Percentiles rank a stretch among this genome's conserved stretches.
Conservation (phyloP, 2,888 invertebrate species). For the Orthosia incerta region DNA sequence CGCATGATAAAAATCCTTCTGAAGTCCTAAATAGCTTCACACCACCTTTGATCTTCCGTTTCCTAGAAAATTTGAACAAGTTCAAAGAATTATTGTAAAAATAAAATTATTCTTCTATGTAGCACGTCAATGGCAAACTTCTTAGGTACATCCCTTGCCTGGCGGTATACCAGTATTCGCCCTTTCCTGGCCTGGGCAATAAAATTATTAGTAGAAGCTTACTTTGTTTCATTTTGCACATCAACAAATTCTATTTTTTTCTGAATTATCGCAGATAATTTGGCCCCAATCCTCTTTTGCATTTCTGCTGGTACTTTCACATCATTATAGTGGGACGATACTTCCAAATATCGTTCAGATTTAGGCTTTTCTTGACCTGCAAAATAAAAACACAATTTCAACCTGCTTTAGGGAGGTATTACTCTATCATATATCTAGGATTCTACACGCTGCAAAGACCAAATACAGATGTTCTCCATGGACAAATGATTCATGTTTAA, state of each 20-base stretch:
- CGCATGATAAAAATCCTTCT: conserved; percentile 80
- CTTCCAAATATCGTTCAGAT: conserved; percentile 84
- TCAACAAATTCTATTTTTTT: conserved; percentile 85
- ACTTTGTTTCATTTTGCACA: conserved; percentile 74
- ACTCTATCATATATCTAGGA: no score
- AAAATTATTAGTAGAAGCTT: conserved; percentile 52
- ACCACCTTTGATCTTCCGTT: conserved; percentile 84
- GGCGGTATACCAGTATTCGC: no score
- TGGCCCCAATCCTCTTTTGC: conserved; percentile 88
- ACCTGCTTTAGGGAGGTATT: no score
- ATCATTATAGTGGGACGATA: conserved; percentile 89
- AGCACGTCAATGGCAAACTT: no score
- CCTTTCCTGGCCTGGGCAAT: no score
- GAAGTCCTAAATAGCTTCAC: conserved; percentile 88
- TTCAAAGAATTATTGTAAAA: no score
- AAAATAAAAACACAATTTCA: conserved; percentile 13
- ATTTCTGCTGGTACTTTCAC: conserved; percentile 89
- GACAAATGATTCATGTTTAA: no score
- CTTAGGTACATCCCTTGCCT: no score
- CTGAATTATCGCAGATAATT: conserved; percentile 87
- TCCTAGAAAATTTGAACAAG: conserved; percentile 73
- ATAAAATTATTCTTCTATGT: no score
- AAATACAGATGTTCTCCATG: no score
- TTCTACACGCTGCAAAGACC: no score
- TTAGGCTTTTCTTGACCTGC: conserved; percentile 69